Percentiles rank a stretch among this genome's conserved stretches.
These are phyloP conservation scores for Heteractis magnifica DNA, from an alignment of 92 coral and sea anemone genomes.

Conservation along the genomic window DNA sequence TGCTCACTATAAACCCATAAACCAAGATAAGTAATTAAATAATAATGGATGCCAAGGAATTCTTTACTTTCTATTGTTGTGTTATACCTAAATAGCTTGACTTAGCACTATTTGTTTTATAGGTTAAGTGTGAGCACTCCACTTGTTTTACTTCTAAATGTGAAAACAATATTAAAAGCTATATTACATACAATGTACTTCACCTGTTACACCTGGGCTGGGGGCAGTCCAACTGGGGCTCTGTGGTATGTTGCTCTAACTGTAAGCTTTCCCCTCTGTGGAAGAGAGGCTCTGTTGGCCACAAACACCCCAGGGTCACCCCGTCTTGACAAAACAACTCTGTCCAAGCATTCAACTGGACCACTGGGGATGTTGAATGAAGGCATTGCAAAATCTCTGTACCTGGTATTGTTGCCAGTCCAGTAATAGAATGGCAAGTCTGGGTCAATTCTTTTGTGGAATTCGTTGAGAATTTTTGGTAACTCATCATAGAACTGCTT, in stretches of 20 bases:
- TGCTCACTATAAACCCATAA: too few relatives aligned
- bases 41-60: too few relatives aligned
- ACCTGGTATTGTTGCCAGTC: conserved; percentile 59
- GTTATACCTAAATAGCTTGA: too few relatives aligned
- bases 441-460: conserved; percentile 30
- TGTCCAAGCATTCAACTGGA: conserved; percentile 32
- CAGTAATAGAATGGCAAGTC: conserved; percentile 54
- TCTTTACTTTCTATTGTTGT: too few relatives aligned
- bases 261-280: conserved; percentile 48
- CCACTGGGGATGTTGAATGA: conserved; percentile 49
- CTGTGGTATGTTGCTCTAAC: conserved; percentile 57
- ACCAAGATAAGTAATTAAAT: too few relatives aligned
- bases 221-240: conserved; percentile 66
- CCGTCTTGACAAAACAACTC: conserved; percentile 34
- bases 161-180: too few relatives aligned
- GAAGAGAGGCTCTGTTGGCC: conserved; percentile 11
- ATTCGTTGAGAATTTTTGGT: too few relatives aligned
- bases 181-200: too few relatives aligned
- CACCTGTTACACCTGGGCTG: neutral
- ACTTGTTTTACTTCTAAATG: too few relatives aligned
- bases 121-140: too few relatives aligned
- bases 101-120: too few relatives aligned
- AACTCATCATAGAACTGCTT: too few relatives aligned
- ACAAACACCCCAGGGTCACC: conserved; percentile 66
- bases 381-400: conserved; percentile 61